A percentile compares a stretch with the other conserved stretches of the same genome.
phyloP scores from a whole-genome alignment of 1,140 invertebrate genomes.

The Sipha flava region DNA sequence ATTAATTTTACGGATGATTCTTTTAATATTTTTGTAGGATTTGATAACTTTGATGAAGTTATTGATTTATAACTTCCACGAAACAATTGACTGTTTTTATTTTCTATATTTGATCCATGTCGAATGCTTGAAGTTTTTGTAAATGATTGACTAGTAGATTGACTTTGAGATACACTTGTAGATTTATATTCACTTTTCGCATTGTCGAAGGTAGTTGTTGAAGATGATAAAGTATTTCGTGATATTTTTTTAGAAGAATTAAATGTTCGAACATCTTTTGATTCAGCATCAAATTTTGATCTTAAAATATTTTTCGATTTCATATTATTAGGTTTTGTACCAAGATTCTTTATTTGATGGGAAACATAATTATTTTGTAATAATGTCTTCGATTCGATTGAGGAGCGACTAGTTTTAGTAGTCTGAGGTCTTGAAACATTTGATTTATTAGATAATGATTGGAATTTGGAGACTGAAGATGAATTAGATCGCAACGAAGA shows the following conservation, averaged over 20 bases:
- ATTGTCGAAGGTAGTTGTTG: not conserved
- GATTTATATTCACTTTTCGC: not conserved
- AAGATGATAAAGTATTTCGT: not conserved
- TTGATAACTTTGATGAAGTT: not conserved
- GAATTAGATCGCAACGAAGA: not conserved
- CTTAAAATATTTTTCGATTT: not conserved
- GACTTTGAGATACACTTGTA: not conserved
- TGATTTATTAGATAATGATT: not conserved
- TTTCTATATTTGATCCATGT: not conserved
- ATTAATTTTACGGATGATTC: not conserved
- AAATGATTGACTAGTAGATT: not conserved
- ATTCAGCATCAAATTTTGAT: not conserved
- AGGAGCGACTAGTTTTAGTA: not conserved
- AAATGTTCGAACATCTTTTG: not conserved
- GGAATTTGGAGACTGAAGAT: not conserved
- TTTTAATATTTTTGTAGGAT: not conserved
- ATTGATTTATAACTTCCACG: too few species aligned
- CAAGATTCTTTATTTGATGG: not conserved
- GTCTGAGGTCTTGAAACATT: not conserved
- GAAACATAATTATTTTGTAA: not conserved
- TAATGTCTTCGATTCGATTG: not conserved
- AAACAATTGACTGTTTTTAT: not conserved
- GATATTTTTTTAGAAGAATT: not conserved
- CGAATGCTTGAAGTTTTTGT: not conserved
- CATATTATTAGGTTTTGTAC: not conserved